A percentile compares a stretch with the other conserved stretches of the same genome.
These are phyloP conservation scores for Trialeurodes vaporariorum DNA, from an alignment of 1,140 invertebrate genomes.

Conservation along the genomic window DNA sequence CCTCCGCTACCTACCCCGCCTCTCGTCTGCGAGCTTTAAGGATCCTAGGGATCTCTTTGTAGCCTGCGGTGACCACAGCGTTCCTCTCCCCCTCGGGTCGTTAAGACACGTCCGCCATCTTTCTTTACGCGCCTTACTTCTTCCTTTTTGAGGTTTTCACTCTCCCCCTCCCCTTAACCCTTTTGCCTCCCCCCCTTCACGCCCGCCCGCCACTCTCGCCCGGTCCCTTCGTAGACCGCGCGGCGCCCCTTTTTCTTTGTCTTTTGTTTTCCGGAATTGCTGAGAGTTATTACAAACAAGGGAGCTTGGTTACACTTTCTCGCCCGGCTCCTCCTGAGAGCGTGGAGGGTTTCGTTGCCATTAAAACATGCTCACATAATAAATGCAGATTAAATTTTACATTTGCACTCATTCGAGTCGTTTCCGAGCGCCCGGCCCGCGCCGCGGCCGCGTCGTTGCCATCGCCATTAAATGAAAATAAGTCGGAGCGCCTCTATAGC, in stretches of 20 bases:
- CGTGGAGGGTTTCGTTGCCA: too few relatives aligned
- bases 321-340: neutral
- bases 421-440: too few relatives aligned
- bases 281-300: neutral
- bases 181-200: too few relatives aligned
- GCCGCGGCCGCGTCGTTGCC: too few relatives aligned
- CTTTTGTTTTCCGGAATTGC: neutral
- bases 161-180: too few relatives aligned
- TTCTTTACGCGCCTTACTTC: neutral
- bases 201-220: too few relatives aligned
- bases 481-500: too few relatives aligned
- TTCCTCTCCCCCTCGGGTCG: neutral
- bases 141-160: neutral
- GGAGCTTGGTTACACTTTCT: neutral
- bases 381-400: slow-evolving; percentile 1
- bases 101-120: neutral
- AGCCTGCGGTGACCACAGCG: neutral
- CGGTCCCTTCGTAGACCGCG: neutral
- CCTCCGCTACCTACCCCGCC: neutral
- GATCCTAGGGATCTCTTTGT: neutral
- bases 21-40: too few relatives aligned
- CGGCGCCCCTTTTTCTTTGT: neutral
- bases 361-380: slow-evolving; percentile 1
- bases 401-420: neutral
- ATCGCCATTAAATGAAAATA: too few relatives aligned